These are phyloP conservation scores for Pelodytes ibericus DNA, from an alignment of 2,797 vertebrate genomes.

Conservation along the genomic window DNA sequence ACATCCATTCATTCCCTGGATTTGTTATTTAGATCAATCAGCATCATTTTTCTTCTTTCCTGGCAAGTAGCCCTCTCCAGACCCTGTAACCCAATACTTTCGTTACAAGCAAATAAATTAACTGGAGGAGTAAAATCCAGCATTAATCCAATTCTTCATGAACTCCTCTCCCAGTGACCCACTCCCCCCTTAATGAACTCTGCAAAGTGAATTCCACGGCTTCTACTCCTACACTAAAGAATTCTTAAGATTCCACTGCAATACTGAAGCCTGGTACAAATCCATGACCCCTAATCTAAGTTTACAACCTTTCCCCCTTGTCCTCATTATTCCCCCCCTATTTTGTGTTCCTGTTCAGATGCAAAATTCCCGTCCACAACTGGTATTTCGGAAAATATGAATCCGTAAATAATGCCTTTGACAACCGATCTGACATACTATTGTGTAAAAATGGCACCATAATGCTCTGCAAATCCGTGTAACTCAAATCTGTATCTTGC, in stretches of 20 bases:
- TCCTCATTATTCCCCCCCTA: constrained; percentile 11
- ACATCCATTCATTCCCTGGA: constrained; percentile 26
- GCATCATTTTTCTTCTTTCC: constrained; percentile 31
- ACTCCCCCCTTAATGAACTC: constrained; percentile 22
- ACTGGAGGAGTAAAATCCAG: constrained; percentile 16
- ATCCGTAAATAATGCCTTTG: background rate
- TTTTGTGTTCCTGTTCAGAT: background rate
- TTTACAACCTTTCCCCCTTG: constrained; percentile 22
- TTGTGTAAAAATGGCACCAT: background rate
- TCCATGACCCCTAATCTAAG: constrained; percentile 38
- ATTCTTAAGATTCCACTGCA: constrained; percentile 43
- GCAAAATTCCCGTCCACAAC: background rate
- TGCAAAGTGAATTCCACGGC: constrained; percentile 36
- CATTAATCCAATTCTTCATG: constrained; percentile 15
- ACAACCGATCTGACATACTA: background rate
- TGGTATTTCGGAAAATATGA: background rate
- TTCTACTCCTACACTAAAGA: constrained; percentile 36
- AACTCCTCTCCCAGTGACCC: constrained; percentile 36
- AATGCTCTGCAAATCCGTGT: background rate
- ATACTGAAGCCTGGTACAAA: constrained; percentile 40
- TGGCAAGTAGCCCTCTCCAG: constrained; percentile 29
- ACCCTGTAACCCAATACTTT: constrained; percentile 25
- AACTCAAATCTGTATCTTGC: background rate
- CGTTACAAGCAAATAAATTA: constrained; percentile 31
- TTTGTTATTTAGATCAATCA: constrained; percentile 34